A percentile compares a stretch with the other conserved stretches of the same genome.
Evolutionary conservation across 1,140 invertebrate species (phyloP).

Genomic region (Diachasma alloeum): DNA sequence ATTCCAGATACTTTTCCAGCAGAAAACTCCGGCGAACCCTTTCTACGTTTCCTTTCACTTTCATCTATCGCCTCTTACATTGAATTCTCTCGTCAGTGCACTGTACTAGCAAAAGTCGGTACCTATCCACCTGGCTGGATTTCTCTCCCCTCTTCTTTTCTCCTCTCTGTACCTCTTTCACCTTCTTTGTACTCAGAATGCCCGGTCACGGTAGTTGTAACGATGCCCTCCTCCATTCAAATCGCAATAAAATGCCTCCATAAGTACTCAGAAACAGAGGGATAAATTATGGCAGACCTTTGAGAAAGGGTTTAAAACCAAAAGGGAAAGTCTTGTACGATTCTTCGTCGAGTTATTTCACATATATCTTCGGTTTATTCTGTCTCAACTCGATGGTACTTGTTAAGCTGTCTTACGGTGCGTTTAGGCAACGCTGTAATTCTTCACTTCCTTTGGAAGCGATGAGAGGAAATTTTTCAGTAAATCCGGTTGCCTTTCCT

Average conservation of each 20-base stretch:
- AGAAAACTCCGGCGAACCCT: constrained; percentile 34
- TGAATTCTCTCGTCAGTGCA: not conserved
- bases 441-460: too few relatives aligned
- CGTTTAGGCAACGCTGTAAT: too few relatives aligned
- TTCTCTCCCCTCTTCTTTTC: not conserved
- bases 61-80: constrained; percentile 39
- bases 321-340: not conserved
- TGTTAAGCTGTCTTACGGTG: too few relatives aligned
- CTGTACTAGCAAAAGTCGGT: not conserved
- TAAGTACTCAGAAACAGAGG: not conserved
- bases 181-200: not conserved
- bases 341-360: not conserved
- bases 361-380: not conserved
- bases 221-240: not conserved
- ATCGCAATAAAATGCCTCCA: not conserved
- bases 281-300: not conserved
- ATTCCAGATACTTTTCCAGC: not conserved
- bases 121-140: not conserved
- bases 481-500: not conserved
- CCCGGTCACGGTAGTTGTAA: not conserved
- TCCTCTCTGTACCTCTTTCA: constrained; percentile 4
- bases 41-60: constrained; percentile 51
- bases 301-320: not conserved
- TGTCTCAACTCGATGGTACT: too few relatives aligned
- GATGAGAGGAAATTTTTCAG: not conserved